phyloP scores from a whole-genome alignment of 2,888 invertebrate species.

The Diarsia rubi region DNA sequence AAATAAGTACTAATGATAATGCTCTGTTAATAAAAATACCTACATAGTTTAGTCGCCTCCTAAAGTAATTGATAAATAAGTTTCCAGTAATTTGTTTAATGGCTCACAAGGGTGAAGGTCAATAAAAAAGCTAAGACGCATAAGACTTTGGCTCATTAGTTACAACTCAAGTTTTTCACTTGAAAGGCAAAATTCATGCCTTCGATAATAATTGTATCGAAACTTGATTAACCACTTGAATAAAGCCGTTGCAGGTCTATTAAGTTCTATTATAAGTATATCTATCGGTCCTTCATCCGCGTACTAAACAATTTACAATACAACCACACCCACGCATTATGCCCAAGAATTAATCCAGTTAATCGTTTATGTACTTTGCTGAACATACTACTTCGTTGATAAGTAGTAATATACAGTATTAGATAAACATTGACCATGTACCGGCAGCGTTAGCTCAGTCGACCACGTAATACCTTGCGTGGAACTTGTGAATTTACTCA shows the following conservation, averaged over 20 bases:
- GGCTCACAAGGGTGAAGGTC: not conserved
- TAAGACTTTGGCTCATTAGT: not conserved
- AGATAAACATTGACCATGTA: conserved; percentile 65
- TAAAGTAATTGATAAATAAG: conserved; percentile 8
- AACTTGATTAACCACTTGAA: not conserved
- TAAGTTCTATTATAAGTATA: not conserved
- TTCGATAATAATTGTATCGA: not conserved
- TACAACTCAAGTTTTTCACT: not conserved
- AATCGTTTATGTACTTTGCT: conserved; percentile 66
- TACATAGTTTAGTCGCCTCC: not conserved
- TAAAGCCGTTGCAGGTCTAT: not conserved
- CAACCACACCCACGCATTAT: conserved; percentile 36
- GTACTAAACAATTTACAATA: conserved; percentile 13
- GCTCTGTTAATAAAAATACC: not conserved
- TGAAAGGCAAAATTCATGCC: not conserved
- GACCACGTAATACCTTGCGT: conserved; percentile 17
- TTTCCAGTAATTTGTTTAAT: conserved; percentile 26
- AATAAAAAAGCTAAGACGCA: not conserved
- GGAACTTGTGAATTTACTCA: conserved; percentile 36
- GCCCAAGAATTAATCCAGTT: conserved; percentile 58
- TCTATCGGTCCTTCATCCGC: not conserved
- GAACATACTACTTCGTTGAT: conserved; percentile 68
- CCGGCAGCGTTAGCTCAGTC: conserved; percentile 45
- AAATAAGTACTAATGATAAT: not conserved
- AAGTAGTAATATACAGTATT: conserved; percentile 57